phyloP scores from a whole-genome alignment of 2,888 invertebrate species.

The Galerucella pusilla region DNA sequence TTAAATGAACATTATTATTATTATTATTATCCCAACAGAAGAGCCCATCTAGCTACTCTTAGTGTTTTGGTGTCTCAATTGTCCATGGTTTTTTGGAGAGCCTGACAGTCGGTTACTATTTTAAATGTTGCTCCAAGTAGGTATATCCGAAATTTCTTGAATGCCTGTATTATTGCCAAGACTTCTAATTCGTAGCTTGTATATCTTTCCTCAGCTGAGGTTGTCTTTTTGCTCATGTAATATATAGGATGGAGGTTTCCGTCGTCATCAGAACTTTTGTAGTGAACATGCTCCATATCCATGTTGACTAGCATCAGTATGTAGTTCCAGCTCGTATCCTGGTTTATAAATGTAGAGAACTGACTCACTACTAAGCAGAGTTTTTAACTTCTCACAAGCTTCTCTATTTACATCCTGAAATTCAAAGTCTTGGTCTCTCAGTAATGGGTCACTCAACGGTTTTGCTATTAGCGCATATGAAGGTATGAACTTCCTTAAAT shows the following conservation, averaged over 20 bases:
- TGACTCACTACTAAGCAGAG: slow-evolving; percentile 36
- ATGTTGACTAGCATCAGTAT: slow-evolving; percentile 52
- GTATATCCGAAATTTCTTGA: slow-evolving; percentile 57
- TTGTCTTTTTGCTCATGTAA: slow-evolving; percentile 50
- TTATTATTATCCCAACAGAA: no score
- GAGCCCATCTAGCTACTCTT: no score
- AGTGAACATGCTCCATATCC: slow-evolving; percentile 54
- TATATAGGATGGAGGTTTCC: slow-evolving; percentile 52
- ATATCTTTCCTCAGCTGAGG: slow-evolving; percentile 53
- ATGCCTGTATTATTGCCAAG: slow-evolving; percentile 54
- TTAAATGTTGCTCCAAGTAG: slow-evolving; percentile 53
- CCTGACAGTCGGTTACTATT: slow-evolving; percentile 57
- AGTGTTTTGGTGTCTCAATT: slow-evolving; percentile 50
- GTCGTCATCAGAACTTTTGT: slow-evolving; percentile 47
- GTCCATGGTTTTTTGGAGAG: slow-evolving; percentile 54
- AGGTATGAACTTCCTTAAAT: slow-evolving; percentile 56
- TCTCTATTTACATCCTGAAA: slow-evolving; percentile 25
- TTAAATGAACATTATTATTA: no score
- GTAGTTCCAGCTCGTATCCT: slow-evolving; percentile 44
- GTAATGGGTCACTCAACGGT: slow-evolving; percentile 54
- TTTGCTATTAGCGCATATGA: slow-evolving; percentile 53
- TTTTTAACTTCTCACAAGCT: slow-evolving; percentile 42
- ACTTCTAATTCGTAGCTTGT: slow-evolving; percentile 59
- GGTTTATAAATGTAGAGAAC: slow-evolving; percentile 40
- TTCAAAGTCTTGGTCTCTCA: slow-evolving; percentile 42